phyloP scores from a whole-genome alignment of 2,888 invertebrate species.

The Synergus laeviventris region DNA sequence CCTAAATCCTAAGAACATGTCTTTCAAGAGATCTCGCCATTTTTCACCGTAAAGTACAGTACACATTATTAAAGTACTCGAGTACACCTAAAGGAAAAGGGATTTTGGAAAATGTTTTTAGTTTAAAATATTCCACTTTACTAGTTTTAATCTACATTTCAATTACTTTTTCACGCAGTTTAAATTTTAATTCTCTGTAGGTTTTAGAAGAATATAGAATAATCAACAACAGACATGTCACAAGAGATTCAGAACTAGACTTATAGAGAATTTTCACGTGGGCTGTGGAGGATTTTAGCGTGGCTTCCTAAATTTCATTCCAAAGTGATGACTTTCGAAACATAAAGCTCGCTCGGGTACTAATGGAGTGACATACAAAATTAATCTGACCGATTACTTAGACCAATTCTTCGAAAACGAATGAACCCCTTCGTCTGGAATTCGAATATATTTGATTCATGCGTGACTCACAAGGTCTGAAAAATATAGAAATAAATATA shows the following conservation, averaged over 20 bases:
- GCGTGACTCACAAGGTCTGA: not conserved
- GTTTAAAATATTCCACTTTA: not conserved
- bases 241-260: conserved; percentile 15
- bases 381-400: conserved; percentile 19
- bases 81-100: not conserved
- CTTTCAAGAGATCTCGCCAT: conserved; percentile 23
- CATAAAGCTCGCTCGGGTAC: not conserved
- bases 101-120: not conserved
- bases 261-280: conserved; percentile 7
- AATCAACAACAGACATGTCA: not conserved
- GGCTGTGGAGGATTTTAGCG: not conserved
- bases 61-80: not conserved
- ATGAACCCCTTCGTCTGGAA: not conserved
- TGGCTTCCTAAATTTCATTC: conserved; percentile 23
- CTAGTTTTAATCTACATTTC: too few species aligned
- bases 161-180: too few species aligned
- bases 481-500: not conserved
- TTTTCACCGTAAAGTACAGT: conserved; percentile 5
- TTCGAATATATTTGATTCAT: not conserved
- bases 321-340: conserved; percentile 24
- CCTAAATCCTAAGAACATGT: not conserved
- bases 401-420: conserved; percentile 2
- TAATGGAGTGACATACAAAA: conserved; percentile 24
- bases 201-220: not conserved
- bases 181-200: not conserved